Base-by-base conservation (phyloP, 1,140 invertebrate species). In the Calephelis virginiensis region DNA sequence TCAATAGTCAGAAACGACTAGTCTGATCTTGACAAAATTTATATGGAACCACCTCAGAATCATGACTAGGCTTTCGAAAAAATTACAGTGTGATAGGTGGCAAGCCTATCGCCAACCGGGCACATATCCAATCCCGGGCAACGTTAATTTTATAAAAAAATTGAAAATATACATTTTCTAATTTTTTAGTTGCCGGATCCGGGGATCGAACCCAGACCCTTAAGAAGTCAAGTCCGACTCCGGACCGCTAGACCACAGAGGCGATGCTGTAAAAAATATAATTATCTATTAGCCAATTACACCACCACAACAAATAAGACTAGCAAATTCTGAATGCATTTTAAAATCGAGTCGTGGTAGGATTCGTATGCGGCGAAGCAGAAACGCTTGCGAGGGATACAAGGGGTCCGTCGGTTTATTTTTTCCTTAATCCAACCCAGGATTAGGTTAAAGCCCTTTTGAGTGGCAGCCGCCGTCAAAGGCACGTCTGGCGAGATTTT, bases 381-480 rank as follows among this genome's bases (percentile, higher is more conserved):
- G 86, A 80, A 83, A 85, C 81, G 80, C 86, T 86, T 87, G 85
- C 77, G 73, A 76, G 80, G 80, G 78, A 83, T 83, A 80, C 72
- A 78, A 83, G 83, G 85, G 84, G 82, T 73, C 78, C 74, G 80
- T 78, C 69, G 79, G 82, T 87, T 83, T 83, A 81, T 87, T 90
- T 90, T 90, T 87, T 86, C 80, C 77, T 83, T 88, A 90, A 90
- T 88, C 87, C 87, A 80, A 77, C 77, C 73, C 78, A 70, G 87
- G 85, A 87, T 90, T 86, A 90, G 82, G 80, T 82, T 77, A 85
- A 86, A 87, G 86, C 82, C 84, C 77, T 79, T 86, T 86, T 90
- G 87, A 90, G 82, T 87, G 87, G 87, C 87, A 90, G 87, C 84
- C 83, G 85, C 75, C 85, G 85, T 89, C 84, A 82, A 82, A 77